Base-by-base conservation (phyloP, 2,113 vertebrate genomes). In the Erpornis zantholeuca region DNA sequence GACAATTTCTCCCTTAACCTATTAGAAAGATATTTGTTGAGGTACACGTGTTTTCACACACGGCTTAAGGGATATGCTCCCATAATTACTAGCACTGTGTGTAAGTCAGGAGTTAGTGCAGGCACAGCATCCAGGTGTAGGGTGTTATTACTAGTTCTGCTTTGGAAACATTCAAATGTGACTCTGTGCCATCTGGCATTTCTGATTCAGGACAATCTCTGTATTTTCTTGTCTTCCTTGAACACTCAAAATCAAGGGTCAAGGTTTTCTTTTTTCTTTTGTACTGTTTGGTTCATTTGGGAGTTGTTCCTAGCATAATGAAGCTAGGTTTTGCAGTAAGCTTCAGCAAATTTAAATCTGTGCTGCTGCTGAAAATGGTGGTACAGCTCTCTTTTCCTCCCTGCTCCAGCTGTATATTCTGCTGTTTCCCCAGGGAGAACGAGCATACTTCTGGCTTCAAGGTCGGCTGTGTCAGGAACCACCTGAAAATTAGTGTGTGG, bases 291-390 rank as follows among this genome's bases (percentile, higher is more conserved):
- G 56, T 82, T 90, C 49, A 71, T 87, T 35, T n/a, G n/a, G 73
- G 70, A 88, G 53, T 18, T 82, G 36, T 85, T 92, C 36, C 25
- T 71, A 64, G 54, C 33, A 36, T 68, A 91, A 85, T 18, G 13
- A 85, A 93, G 25, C 49, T 60, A 57, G 49, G 36, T 22, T 93
- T 85, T 90, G 31, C 75, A 88, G 66, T 49, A 40, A 60, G 75
- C 88, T 90, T 94, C 85, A 90, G 73, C 78, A 94, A 65, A 80
- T 85, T 82, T 85, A 76, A 87, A 69, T 72, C 42, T 22, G 12
- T 76, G 50, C 85, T 85, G 59, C 61, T 85, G 53, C 81, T 93
- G 82, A 49, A 95, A 66, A 42, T 72, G 85, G 44, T 75, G 61
- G 50, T 35, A 15, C 36, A 56, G 31, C 12, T 80, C 35, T 78